Evolutionary conservation across 2,113 vertebrate species (phyloP), one percentile per base, ranked within the genome.

Genomic region (Elephas maximus): DNA sequence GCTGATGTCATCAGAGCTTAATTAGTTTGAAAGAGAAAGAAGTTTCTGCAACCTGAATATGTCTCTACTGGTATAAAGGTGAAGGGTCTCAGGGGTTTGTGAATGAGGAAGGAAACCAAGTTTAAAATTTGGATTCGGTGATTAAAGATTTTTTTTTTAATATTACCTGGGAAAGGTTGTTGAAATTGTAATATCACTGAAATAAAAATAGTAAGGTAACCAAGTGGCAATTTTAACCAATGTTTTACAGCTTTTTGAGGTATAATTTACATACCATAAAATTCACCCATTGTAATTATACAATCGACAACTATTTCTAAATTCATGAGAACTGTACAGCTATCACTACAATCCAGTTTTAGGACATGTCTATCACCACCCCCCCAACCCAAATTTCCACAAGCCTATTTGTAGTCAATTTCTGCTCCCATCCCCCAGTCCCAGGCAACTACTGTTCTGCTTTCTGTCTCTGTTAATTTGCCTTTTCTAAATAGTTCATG

Each of bases 1-100:
- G 97, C 98, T 98, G 98, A 98, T 98, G 98, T 98, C 98, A 98
- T 98, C 98, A 98, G 97, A 98, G 95, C 97, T 98, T 98, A 98
- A 98, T 99, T 98, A 98, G 98, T 95, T 97, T 92, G 76, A 97
- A 96, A 91, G 96, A 93, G 93, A 96, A 87, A 93, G 80, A 96
- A 84, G 44, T 60, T 93, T 95, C 83, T 93, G 94, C 92, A 93
- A 45, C 85, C 95, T 94, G 94, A 93, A 92, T 98, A 94, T 69
- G 82, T 96, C 94, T 98, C 63, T 2, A 4, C 85, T 82, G 81
- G 77, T 23, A 23, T 0, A 18, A 95, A 97, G 94, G 96, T 96
- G 93, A 98, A 88, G 10, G 53, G 71, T 80, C 73, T 96, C 73
- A 12, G 71, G 94, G 78, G 14, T 41, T 91, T 37, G 21, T 67